Base-by-base conservation (phyloP, 2,888 invertebrate genomes). In the Protodeltote pygarga region DNA sequence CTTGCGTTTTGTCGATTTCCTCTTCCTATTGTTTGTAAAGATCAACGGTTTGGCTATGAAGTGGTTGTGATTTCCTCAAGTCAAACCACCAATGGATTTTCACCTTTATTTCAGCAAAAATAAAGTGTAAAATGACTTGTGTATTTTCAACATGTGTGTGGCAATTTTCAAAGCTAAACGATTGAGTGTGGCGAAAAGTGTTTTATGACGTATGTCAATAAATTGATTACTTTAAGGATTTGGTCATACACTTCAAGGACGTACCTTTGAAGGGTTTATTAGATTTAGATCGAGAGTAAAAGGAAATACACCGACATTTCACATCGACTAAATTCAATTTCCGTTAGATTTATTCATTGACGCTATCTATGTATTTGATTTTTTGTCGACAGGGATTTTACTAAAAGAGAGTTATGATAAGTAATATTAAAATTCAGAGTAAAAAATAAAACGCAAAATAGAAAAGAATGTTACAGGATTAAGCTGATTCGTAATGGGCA, bases 1-100 rank as follows among this genome's bases (percentile, higher is more conserved):
- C 79, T 79, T 53, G 62, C 62, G 61, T 73, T 79, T 77, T 69
- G 73, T 71, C 75, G 72, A 79, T 65, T 66, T 49, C 55, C 38
- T 60, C 29, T 20, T 27, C 23, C 40, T 31, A 47, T 65, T 65
- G 60, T 65, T 64, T 71, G 69, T 33, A 42, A 48, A 63, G 48
- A 65, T 59, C 60, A 51, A 54, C 55, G 60, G 58, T 71, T 67
- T 69, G 64, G 61, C 62, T 67, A 55, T 39, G 51, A 55, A 70
- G 64, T 65, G 58, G 49, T 46, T 40, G 21, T 15, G 54, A 59
- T 63, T 58, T 62, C 28, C 63, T 53, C 6, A 13, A 20, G 16
- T 6, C 3, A 15, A 23, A 5, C 2, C 2, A 8, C 0, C 28
- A 25, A 20, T 27, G 28, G 10, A 59, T 37, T 32, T 9, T 32